Base-by-base conservation (phyloP, 2,888 invertebrate species). In the Colletes collaris region DNA sequence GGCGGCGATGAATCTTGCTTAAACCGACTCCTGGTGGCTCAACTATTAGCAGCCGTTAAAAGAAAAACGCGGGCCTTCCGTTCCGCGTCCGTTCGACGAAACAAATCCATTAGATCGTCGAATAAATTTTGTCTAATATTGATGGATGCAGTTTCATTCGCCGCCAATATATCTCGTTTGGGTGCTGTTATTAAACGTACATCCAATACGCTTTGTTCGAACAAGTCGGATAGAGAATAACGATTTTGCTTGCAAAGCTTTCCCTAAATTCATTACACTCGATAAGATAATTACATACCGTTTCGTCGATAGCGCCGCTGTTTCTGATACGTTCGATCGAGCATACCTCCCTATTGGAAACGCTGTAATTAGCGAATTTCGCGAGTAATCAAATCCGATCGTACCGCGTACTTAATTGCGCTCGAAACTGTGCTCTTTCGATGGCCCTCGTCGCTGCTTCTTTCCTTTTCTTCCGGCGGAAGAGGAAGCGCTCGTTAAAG, bases 401-500 rank as follows among this genome's bases (percentile, higher is more conserved):
- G 58, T 72, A 50, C 58, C 64, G n/a, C 16, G 11, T 10, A 40
- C 68, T 62, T 78, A 84, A 84, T 78, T 76, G 62, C 60, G 46
- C 62, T 50, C 55, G 16, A 63, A 73, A 81, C 60, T 70, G 74
- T 53, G 71, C 49, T 16, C 58, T 58, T 46, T 65, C 63, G 72
- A 68, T 72, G 40, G 70, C 72, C 56, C 56, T 72, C 55, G 13
- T 71, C 56, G 55, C 72, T 60, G 64, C 70, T 35, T 11, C 49
- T 40, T 10, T 4, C 63, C 35, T 19, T 52, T n/a, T 60, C 58
- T 46, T 46, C 27, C n/a, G 52, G 37, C 44, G 62, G 44, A 46
- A 76, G 80, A 77, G 67, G 72, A 79, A 75, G 52, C 73, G 64
- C 72, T 84, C 70, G 64, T 84, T 84, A 74, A 67, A 82, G 82